These are phyloP conservation scores for Hydropotes inermis DNA, from an alignment of 2,113 vertebrate genomes.

Conservation along the genomic window DNA sequence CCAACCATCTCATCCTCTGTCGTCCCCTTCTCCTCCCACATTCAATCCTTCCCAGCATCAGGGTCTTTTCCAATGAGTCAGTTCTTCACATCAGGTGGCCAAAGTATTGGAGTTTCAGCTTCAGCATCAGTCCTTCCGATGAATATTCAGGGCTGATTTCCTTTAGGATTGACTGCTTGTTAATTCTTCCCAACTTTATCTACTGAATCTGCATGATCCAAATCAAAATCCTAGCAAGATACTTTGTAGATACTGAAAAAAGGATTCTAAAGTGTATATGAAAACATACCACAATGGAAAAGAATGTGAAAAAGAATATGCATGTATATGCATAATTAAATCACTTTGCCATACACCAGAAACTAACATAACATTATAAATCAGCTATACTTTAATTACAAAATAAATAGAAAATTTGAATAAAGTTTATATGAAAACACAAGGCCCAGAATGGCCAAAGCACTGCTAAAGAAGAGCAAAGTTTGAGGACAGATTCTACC, in stretches of 20 bases:
- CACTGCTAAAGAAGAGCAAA: not conserved
- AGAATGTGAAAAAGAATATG: not conserved
- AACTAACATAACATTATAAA: not conserved
- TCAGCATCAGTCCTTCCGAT: not conserved
- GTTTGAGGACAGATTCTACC: accelerated
- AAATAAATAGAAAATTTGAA: not conserved
- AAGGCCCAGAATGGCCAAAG: not conserved
- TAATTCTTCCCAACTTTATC: not conserved
- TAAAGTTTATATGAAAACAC: not conserved
- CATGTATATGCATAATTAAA: not conserved
- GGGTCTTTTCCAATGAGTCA: not conserved
- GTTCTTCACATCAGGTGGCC: not conserved
- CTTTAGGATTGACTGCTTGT: not conserved
- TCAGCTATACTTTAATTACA: not conserved
- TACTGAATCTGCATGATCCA: not conserved
- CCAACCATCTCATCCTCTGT: not conserved
- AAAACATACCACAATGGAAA: not conserved
- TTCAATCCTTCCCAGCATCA: not conserved
- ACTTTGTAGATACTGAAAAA: not conserved
- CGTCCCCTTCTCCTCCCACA: not conserved
- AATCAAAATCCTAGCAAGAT: not conserved
- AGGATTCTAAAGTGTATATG: not conserved
- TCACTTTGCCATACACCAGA: not conserved
- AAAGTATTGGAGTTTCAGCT: not conserved
- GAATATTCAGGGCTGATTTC: not conserved